Conservation (phyloP, 2,113 vertebrate genomes). For the Oxyruncus cristatus region DNA sequence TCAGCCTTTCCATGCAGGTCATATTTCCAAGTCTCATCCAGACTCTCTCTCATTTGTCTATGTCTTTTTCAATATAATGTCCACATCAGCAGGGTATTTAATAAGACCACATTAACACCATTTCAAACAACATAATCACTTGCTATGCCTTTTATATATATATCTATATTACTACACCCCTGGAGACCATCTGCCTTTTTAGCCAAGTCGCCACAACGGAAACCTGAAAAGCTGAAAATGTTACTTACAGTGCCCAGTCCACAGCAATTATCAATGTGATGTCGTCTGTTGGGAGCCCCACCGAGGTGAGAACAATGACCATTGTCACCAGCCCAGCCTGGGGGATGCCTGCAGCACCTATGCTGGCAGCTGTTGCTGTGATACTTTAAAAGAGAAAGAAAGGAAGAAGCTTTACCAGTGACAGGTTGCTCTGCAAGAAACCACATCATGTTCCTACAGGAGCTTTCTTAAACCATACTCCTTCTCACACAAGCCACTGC, state of each 20-base stretch:
- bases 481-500: neutral
- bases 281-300: constrained; percentile 95
- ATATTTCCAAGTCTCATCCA: neutral
- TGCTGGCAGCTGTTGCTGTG: constrained; percentile 96
- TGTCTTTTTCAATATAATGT: neutral
- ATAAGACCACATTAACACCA: neutral
- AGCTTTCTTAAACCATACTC: neutral
- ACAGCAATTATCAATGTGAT: constrained; percentile 95
- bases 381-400: constrained; percentile 76
- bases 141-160: neutral
- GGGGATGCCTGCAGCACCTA: constrained; percentile 95
- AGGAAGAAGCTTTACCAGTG: neutral
- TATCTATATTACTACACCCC: neutral
- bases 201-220: neutral
- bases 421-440: neutral
- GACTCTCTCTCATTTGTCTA: neutral
- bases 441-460: neutral
- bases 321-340: constrained; percentile 97
- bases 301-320: constrained; percentile 97
- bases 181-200: neutral
- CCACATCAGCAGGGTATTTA: neutral
- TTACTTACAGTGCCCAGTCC: constrained; percentile 97
- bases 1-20: neutral
- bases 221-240: neutral
- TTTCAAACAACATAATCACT: neutral